phyloP scores from a whole-genome alignment of 2,888 invertebrate genomes.

The Drosophila anomalipes region DNA sequence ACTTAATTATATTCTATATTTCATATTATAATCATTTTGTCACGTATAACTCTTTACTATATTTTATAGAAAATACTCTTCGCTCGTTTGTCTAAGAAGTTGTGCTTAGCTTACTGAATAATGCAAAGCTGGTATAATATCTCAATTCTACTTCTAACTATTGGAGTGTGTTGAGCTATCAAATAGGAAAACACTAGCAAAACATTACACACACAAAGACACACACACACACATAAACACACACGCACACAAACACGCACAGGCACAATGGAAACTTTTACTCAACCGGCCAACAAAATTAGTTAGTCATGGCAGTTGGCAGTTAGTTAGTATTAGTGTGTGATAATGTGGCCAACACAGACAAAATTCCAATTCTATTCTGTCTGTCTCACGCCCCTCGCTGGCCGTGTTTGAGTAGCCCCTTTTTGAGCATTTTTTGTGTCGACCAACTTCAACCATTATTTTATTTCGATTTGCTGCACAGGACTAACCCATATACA shows the following conservation, averaged over 20 bases:
- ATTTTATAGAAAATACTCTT: neutral
- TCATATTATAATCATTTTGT: neutral
- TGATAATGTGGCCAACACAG: constrained; percentile 30
- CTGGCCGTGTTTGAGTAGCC: neutral
- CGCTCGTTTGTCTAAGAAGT: neutral
- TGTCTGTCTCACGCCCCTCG: constrained; percentile 6
- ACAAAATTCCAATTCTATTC: constrained; percentile 30
- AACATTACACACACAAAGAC: constrained; percentile 5
- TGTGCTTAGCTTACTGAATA: constrained; percentile 5
- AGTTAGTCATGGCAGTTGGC: constrained; percentile 37
- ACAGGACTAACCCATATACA: constrained; percentile 36
- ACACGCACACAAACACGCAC: neutral
- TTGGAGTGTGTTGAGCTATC: constrained; percentile 25
- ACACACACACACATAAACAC: constrained; percentile 1
- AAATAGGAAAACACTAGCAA: constrained; percentile 18
- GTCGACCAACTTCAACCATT: neutral
- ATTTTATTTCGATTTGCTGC: constrained; percentile 46
- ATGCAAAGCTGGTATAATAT: constrained; percentile 34
- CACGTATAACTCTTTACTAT: neutral
- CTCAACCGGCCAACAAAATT: constrained; percentile 40
- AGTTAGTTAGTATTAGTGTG: constrained; percentile 25
- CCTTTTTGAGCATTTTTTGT: neutral
- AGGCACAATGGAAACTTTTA: constrained; percentile 8
- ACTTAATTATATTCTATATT: neutral
- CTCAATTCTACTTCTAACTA: constrained; percentile 15